Evolutionary conservation across 2,888 invertebrate species (phyloP).

Genomic region (Dendrolimus houi): DNA sequence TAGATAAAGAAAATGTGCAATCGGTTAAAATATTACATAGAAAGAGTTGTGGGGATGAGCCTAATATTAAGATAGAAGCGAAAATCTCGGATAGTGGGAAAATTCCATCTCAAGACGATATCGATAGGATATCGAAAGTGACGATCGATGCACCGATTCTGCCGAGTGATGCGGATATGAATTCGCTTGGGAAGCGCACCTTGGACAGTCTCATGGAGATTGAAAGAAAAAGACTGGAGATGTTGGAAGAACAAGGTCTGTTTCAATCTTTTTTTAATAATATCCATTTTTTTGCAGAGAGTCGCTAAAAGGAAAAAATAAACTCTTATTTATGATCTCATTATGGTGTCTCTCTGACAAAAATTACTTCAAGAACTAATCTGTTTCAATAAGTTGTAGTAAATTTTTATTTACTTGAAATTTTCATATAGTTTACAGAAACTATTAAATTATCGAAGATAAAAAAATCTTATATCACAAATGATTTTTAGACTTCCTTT

Average conservation of each 20-base stretch:
- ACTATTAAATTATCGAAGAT: no score
- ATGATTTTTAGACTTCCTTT: no score
- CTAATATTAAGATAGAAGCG: conserved; percentile 40
- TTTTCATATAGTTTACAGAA: no score
- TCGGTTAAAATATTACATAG: conserved; percentile 40
- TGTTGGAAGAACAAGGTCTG: conserved; percentile 92
- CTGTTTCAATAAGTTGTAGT: no score
- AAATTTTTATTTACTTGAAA: no score
- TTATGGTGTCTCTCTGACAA: no score
- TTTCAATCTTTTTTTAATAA: no score
- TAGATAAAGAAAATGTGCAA: conserved; percentile 7
- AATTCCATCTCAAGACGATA: conserved; percentile 89
- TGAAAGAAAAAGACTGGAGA: conserved; percentile 89
- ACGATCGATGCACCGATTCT: conserved; percentile 88
- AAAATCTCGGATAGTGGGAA: conserved; percentile 56
- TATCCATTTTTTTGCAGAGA: no score
- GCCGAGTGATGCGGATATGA: conserved; percentile 79
- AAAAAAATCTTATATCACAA: no score
- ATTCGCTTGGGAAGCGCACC: conserved; percentile 84
- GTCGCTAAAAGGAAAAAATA: no score
- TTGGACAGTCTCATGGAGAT: conserved; percentile 93
- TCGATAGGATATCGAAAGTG: conserved; percentile 92
- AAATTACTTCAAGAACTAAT: no score
- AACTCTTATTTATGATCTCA: no score
- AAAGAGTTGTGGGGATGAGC: conserved; percentile 69